Base-by-base conservation (phyloP, 2,888 invertebrate species). In the Arrhopalites spinosus region DNA sequence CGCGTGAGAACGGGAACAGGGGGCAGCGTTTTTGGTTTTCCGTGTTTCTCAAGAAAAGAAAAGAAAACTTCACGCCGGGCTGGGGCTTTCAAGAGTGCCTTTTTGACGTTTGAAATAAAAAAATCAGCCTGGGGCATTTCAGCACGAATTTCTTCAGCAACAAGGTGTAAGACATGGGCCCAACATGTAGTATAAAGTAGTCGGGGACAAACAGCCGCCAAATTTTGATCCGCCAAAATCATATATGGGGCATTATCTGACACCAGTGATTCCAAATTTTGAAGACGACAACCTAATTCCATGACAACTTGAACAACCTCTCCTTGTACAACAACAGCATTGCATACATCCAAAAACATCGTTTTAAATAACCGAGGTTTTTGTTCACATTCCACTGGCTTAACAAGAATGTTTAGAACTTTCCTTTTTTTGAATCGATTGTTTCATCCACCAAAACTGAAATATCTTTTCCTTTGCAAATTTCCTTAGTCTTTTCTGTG, bases 231-330 rank as follows among this genome's bases (percentile, higher is more conserved):
- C 2, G 66, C 66, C 17, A 43, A 3, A n/a, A 66, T 36, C 66
- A 66, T 66, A 20, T 66, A 66, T 1, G 36, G 66, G 0, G 66
- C 66, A 43, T 66, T 66, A 20, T 66, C 66, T 5, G 66, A 2
- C 2, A 66, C 13, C 1, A 66, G 29, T 1, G 11, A 1, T 20
- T 43, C 43, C 11, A 66, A 29, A 36, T 36, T 36, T 11, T 11
- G 36, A 1, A 30, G 43, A 43, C 1, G 5, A n/a, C 29, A 23
- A 1, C n/a, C 36, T 36, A 36, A 20, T 1, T 2, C 2, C 15
- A 30, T 5, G 2, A 66, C 13, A 17, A 17, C n/a, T n/a, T 43
- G 17, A 20, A 66, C 20, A 36, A 43, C 47, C 13, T n/a, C 47
- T 23, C 47, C 17, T 2, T 25, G 47, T 17, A 68, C 20, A 0